Conservation (phyloP, 2,113 vertebrate species). For the Deroptyus accipitrinus region DNA sequence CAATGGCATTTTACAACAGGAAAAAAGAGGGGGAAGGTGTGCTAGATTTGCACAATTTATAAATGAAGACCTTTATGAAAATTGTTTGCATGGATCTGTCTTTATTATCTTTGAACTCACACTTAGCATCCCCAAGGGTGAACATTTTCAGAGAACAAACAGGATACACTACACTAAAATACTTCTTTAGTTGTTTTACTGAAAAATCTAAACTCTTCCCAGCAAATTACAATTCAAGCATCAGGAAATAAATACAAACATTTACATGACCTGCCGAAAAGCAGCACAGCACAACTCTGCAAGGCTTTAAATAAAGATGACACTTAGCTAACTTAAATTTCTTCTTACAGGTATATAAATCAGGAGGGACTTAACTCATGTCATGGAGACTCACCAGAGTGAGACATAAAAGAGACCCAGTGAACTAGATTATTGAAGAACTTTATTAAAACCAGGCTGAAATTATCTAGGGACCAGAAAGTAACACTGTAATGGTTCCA, state of each 20-base stretch:
- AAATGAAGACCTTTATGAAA: background rate
- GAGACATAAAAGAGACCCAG: background rate
- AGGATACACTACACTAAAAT: background rate
- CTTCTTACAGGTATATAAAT: background rate
- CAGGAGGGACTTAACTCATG: slow-evolving; percentile 3
- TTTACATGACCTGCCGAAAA: background rate
- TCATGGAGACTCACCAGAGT: background rate
- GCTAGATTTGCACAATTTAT: background rate
- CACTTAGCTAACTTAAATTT: background rate
- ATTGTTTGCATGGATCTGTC: background rate
- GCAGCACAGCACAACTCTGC: background rate
- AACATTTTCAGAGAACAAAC: background rate
- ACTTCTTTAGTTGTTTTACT: background rate
- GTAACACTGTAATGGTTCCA: background rate
- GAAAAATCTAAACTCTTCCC: background rate
- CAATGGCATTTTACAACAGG: background rate
- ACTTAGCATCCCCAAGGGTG: background rate
- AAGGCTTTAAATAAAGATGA: slow-evolving; percentile 18
- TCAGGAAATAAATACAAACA: background rate
- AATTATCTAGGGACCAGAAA: background rate
- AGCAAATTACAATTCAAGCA: background rate
- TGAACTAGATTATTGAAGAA: slow-evolving; percentile 38
- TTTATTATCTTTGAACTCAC: background rate
- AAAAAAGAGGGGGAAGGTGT: background rate
- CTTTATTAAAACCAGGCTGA: slow-evolving; percentile 8